Evolutionary conservation across 2,113 vertebrate genomes (phyloP), one percentile per base, ranked within the genome.

Genomic region (Hippocampus guttulatus): DNA sequence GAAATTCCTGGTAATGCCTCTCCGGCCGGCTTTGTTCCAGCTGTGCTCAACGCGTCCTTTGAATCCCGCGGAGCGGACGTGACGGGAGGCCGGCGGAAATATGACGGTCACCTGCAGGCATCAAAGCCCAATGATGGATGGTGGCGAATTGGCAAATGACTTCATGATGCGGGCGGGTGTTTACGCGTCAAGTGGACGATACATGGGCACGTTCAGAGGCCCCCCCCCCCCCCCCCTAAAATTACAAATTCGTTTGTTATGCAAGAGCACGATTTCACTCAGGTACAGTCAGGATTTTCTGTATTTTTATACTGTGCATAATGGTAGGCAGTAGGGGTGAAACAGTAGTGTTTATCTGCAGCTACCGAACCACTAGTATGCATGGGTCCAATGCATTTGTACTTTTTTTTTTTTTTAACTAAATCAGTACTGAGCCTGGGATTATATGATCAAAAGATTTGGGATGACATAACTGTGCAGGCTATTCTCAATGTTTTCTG

Each of bases 81-180:
- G 80, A 84, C 84, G 73, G 81, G 76, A 57, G 72, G 73, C 51
- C 25, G 41, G 8, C 57, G 75, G 62, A 71, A 79, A 80, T 75
- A 80, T 51, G 78, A 81, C 58, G 0, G 80, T 83, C 81, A 80
- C 84, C 74, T 84, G 70, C 73, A 62, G 69, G 75, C 72, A 30
- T 75, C 52, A 78, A 86, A 72, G 79, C 69, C 23, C 43, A 25
- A 15, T 84, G 79, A 86, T 81, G 71, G 79, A 88, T 85, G 60
- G 1, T 70, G 64, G 75, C 51, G 75, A 78, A 86, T 74, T 27
- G 66, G 80, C 71, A 75, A 86, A 88, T 85, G 55, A 77, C 71
- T 87, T 82, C 83, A 78, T 40, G 75, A 81, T 83, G 84, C 45
- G 30, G 54, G 58, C 41, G 12, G 27, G 25, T 38, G 47, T 57